Base-by-base conservation (phyloP, 2,888 invertebrate genomes). In the Morpho helenor region DNA sequence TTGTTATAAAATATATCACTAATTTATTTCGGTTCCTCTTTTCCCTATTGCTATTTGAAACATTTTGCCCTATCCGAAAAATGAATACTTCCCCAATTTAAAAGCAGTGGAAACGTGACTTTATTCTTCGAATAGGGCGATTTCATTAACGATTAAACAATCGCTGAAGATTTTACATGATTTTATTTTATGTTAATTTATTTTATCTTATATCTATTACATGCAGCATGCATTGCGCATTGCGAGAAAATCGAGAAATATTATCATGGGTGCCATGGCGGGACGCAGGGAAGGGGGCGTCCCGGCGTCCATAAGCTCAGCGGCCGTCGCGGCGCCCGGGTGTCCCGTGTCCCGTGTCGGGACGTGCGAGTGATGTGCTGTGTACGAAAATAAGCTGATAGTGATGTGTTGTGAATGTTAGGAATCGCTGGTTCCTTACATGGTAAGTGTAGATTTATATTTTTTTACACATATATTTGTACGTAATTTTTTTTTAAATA, bases 151-250 rank as follows among this genome's bases (percentile, higher is more conserved):
- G 5, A 31, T 31, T 31, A 31, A 31, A 5, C 5, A 31, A 31
- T 31, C 31, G 31, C 2, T 31, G 31, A 31, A 31, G 31, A 3
- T 0, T 31, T 31, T 5, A 31, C 31, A 31, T n/a, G n/a, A n/a
- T 1, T 3, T 5, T 31, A 2, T 31, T 31, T 31, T 31, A 31
- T 31, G 31, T 31, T 31, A 31, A 31, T 31, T 31, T 5, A 31
- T 31, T 31, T 31, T 5, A 43, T 3, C 7, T 43, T 43, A 50
- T 56, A 45, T 43, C 8, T 46, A 44, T 54, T 43, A 50, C 49
- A 59, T 65, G 62, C 73, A 77, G 79, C 77, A 81, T 83, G 80
- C 78, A 84, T 77, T 79, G 80, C 86, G 87, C 85, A 84, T 82
- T 82, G 84, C 77, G 80, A 74, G 72, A 49, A 53, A 54, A 54